A percentile compares a stretch with the other conserved stretches of the same genome.
phyloP scores from a whole-genome alignment of 2,888 invertebrate species.

The Myopa testacea region DNA sequence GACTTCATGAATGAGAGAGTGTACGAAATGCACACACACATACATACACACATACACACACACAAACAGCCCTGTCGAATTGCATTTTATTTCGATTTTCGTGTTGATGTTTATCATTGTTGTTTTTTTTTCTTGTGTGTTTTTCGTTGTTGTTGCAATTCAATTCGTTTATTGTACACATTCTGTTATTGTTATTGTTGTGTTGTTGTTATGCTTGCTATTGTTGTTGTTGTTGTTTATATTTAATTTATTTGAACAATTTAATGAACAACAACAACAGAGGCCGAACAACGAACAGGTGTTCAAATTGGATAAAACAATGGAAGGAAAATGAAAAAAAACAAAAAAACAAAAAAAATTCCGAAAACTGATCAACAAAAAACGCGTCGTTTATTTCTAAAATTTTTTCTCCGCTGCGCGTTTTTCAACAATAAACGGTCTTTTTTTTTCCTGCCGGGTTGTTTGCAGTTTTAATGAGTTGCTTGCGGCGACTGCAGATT shows the following conservation, averaged over 20 bases:
- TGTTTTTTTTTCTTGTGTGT: conserved; percentile 44
- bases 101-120: conserved; percentile 44
- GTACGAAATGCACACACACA: conserved; percentile 42
- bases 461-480: conserved; percentile 27
- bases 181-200: conserved; percentile 49
- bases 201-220: conserved; percentile 36
- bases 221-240: conserved; percentile 34
- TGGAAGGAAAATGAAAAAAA: neutral
- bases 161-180: conserved; percentile 42
- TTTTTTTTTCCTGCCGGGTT: conserved; percentile 23
- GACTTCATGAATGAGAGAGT: too few species aligned
- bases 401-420: neutral
- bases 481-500: conserved; percentile 23
- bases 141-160: conserved; percentile 40
- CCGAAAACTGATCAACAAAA: neutral
- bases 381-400: neutral
- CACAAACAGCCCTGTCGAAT: conserved; percentile 26
- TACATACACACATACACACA: conserved; percentile 40
- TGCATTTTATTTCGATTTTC: conserved; percentile 35
- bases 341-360: neutral
- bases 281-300: conserved; percentile 35
- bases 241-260: conserved; percentile 42
- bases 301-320: conserved; percentile 4
- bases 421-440: neutral
- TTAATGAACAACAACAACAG: conserved; percentile 41